Evolutionary conservation across 1,140 invertebrate species (phyloP).

Genomic region (Bombus turneri): DNA sequence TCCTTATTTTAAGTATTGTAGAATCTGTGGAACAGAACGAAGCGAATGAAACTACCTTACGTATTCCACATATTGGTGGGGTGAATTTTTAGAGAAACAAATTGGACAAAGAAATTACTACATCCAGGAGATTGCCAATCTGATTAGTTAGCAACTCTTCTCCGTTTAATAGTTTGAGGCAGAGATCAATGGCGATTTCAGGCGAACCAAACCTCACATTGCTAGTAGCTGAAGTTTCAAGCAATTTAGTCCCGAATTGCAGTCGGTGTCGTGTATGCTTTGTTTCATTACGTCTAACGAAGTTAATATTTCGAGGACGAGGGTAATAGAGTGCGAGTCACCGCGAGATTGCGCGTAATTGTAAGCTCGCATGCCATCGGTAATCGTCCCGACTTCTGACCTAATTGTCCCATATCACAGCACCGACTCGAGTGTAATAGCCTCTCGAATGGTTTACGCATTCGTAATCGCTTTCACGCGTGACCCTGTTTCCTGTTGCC

Average conservation of each 20-base stretch:
- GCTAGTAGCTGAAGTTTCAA: background rate
- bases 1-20: background rate
- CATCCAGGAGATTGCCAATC: background rate
- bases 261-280: background rate
- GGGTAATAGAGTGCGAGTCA: background rate
- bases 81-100: too few relatives aligned
- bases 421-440: background rate
- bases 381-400: constrained; percentile 24
- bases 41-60: too few relatives aligned
- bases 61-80: too few relatives aligned
- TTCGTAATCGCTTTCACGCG: constrained; percentile 22
- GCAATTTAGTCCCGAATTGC: background rate
- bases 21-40: background rate
- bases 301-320: constrained; percentile 28
- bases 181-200: background rate
- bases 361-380: constrained; percentile 11
- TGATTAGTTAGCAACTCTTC: background rate
- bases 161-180: background rate
- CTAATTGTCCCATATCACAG: constrained; percentile 14
- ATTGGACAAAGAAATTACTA: background rate
- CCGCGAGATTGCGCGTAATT: background rate
- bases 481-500: constrained; percentile 1
- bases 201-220: too few relatives aligned
- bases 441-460: background rate
- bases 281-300: constrained; percentile 14